A percentile compares a stretch with the other conserved stretches of the same genome.
These are phyloP conservation scores for Galleria mellonella DNA, from an alignment of 1,140 invertebrate species.

Conservation along the genomic window DNA sequence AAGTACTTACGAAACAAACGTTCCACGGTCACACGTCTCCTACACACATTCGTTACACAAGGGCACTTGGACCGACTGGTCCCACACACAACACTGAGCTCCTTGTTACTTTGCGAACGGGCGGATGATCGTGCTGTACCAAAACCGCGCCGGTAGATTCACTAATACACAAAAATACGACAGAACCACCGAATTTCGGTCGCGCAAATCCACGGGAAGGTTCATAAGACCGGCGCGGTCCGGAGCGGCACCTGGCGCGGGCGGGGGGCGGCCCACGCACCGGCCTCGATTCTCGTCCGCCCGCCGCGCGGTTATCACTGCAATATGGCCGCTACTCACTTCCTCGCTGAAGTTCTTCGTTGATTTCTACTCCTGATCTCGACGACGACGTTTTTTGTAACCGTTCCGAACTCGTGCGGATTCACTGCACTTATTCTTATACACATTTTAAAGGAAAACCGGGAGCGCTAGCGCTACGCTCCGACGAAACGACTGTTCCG, in stretches of 20 bases:
- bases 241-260: constrained; percentile 70
- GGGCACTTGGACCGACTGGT: constrained; percentile 54
- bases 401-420: constrained; percentile 73
- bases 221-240: constrained; percentile 64
- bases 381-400: constrained; percentile 66
- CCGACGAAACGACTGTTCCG: constrained; percentile 77
- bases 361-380: constrained; percentile 72
- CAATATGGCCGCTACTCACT: constrained; percentile 74
- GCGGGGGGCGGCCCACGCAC: constrained; percentile 71
- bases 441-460: constrained; percentile 73
- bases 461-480: constrained; percentile 73
- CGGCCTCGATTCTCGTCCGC: constrained; percentile 73
- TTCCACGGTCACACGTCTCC: constrained; percentile 60
- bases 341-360: constrained; percentile 72
- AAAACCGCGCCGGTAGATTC: constrained; percentile 53
- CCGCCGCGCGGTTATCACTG: constrained; percentile 73
- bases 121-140: constrained; percentile 38
- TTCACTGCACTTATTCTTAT: constrained; percentile 75
- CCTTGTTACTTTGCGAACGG: constrained; percentile 12
- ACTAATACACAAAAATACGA: constrained; percentile 60
- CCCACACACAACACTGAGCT: constrained; percentile 60
- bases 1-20: constrained; percentile 63
- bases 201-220: constrained; percentile 70
- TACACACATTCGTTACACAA: constrained; percentile 63
- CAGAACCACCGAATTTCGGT: constrained; percentile 62